phyloP scores from a whole-genome alignment of 2,797 vertebrate species.

The Gouania willdenowi region DNA sequence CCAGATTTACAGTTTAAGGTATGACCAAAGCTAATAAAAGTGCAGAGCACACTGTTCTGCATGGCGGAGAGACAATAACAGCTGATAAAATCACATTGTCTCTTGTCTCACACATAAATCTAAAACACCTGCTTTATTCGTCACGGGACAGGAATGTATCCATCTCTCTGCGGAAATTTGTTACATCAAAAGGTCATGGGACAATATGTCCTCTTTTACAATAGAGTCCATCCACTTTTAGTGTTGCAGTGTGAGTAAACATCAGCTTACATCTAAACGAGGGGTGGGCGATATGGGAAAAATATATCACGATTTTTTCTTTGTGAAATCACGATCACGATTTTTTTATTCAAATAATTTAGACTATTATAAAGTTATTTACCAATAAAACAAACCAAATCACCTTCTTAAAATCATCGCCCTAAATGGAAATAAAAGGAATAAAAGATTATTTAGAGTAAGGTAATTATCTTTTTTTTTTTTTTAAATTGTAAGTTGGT shows the following conservation, averaged over 20 bases:
- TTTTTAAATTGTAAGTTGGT: too few relatives aligned
- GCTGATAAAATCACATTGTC: constrained; percentile 34
- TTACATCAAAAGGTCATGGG: constrained; percentile 8
- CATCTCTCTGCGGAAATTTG: constrained; percentile 6
- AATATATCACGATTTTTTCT: too few relatives aligned
- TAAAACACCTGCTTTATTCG: constrained; percentile 28
- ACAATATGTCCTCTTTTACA: background rate
- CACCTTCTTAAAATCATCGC: too few relatives aligned
- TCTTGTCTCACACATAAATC: constrained; percentile 26
- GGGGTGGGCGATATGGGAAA: too few relatives aligned
- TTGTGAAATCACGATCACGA: too few relatives aligned
- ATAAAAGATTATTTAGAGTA: too few relatives aligned
- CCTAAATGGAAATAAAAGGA: too few relatives aligned
- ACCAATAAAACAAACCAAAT: too few relatives aligned
- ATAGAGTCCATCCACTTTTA: background rate
- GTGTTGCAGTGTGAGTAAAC: background rate
- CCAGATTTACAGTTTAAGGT: constrained; percentile 33
- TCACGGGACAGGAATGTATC: constrained; percentile 23
- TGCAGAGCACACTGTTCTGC: constrained; percentile 28
- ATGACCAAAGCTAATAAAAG: constrained; percentile 29
- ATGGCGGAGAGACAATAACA: constrained; percentile 9
- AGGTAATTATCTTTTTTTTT: too few relatives aligned
- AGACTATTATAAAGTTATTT: too few relatives aligned
- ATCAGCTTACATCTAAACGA: background rate
- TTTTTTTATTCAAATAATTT: too few relatives aligned